Base-by-base conservation (phyloP, 1,140 invertebrate genomes). In the Argopecten irradians region DNA sequence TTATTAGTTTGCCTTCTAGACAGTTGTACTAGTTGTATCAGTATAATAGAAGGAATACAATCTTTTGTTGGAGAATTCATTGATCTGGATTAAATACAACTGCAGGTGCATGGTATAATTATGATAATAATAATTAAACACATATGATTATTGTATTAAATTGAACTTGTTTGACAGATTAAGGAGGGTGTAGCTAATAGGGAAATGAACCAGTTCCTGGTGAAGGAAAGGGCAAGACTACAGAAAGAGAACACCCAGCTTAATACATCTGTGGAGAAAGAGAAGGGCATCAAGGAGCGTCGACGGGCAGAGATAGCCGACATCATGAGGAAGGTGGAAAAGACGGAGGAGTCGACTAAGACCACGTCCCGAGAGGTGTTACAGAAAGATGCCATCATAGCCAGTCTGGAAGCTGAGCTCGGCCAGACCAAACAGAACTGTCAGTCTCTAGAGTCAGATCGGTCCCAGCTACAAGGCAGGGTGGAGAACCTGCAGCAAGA, bases 261-360 rank as follows among this genome's bases (percentile, higher is more conserved):
- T 32, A 89, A 91, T 84, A 87, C 87, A 55, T 87, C 92, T 22
- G 35, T 94, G n/a, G 88, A 91, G 0, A 86, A 90, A 39, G 92
- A 94, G 88, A 93, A 86, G 11, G 89, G 91, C 16, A 86, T 87
- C 13, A 89, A 89, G 39, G 91, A 92, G 46, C 88, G 90, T 55
- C 91, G 88, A 83, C 92, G 90, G 43, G 46, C 87, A 83, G 90
- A 93, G 28, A 89, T 93, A 0, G 89, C 87, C 33, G 90, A 93
- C 1, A 84, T 93, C 8, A 91, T 93, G 39, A 93, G 90, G 28
- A 93, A 93, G 92, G 92, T 94, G 88, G 92, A 94, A 39, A 87
- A 87, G 14, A 85, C 86, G 11, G 91, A 92, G 86, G 84, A 87
- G 16, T 88, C 36, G 16, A 86, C 91, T 7, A 87, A 85, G 32